phyloP scores from a whole-genome alignment of 2,888 invertebrate genomes.

The Halictus quadricinctus region DNA sequence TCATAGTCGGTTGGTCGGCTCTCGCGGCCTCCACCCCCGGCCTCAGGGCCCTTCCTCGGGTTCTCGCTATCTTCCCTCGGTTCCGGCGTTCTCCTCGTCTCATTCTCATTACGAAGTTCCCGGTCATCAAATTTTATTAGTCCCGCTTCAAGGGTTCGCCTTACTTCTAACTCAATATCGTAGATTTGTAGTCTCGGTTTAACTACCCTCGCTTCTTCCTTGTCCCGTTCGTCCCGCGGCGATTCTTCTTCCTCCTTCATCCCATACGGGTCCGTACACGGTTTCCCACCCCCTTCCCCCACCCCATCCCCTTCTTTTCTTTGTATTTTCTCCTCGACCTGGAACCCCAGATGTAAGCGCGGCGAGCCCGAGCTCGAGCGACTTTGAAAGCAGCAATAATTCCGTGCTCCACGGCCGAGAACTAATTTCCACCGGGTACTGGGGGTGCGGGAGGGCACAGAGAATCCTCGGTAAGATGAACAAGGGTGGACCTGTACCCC shows the following conservation, averaged over 20 bases:
- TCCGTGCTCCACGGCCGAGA: slow-evolving; percentile 73
- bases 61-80: slow-evolving; percentile 15
- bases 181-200: slow-evolving; percentile 77
- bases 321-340: slow-evolving; percentile 47
- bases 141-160: slow-evolving; percentile 75
- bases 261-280: slow-evolving; percentile 17
- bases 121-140: slow-evolving; percentile 82
- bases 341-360: slow-evolving; percentile 60
- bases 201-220: slow-evolving; percentile 71
- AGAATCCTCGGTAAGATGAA: slow-evolving; percentile 43
- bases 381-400: slow-evolving; percentile 76
- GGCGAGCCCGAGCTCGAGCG: slow-evolving; percentile 53
- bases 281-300: not conserved
- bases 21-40: not conserved
- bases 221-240: slow-evolving; percentile 3
- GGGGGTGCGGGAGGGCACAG: slow-evolving; percentile 23
- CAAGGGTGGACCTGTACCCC: slow-evolving; percentile 37
- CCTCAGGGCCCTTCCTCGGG: not conserved
- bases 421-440: slow-evolving; percentile 74
- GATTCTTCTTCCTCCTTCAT: slow-evolving; percentile 12
- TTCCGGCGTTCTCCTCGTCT: slow-evolving; percentile 66
- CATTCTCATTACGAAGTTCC: slow-evolving; percentile 81
- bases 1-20: slow-evolving; percentile 70
- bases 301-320: slow-evolving; percentile 29
- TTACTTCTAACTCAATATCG: slow-evolving; percentile 80